phyloP scores from a whole-genome alignment of 2,113 vertebrate species.

The Colossoma macropomum region DNA sequence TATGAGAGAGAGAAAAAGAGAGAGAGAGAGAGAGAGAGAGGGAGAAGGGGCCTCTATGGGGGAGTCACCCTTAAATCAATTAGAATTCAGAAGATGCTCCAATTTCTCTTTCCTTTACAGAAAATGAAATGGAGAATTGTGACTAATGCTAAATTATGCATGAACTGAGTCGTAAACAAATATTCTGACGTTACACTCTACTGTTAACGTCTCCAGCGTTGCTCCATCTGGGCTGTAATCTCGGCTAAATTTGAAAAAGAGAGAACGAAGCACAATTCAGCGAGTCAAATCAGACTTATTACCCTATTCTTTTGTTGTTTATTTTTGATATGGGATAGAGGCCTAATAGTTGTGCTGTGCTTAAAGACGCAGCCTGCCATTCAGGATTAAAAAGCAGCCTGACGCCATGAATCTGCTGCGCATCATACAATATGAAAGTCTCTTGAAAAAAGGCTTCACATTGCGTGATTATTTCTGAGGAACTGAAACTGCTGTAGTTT shows the following conservation, averaged over 20 bases:
- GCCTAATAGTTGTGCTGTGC: conserved; percentile 19
- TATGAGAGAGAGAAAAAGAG: not conserved
- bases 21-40: not conserved
- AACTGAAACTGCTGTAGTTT: conserved; percentile 43
- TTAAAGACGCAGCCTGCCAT: not conserved
- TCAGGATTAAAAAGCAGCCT: conserved; percentile 44
- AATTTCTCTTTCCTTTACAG: conserved; percentile 33
- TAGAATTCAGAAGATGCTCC: conserved; percentile 37
- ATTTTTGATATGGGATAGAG: conserved; percentile 23
- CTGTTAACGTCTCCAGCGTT: conserved; percentile 25
- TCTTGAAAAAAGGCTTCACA: conserved; percentile 41
- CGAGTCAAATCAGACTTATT: conserved; percentile 29
- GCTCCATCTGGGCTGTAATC: conserved; percentile 21
- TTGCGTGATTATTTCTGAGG: conserved; percentile 47
- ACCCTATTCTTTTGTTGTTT: conserved; percentile 37
- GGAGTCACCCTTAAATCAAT: conserved; percentile 38
- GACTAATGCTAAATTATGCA: conserved; percentile 59
- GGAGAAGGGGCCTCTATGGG: not conserved
- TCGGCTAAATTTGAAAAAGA: conserved; percentile 30
- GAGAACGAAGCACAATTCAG: conserved; percentile 24
- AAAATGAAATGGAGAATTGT: conserved; percentile 48
- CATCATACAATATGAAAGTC: conserved; percentile 45
- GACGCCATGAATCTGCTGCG: conserved; percentile 34
- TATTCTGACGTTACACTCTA: conserved; percentile 34
- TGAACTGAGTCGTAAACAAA: conserved; percentile 53